These are phyloP conservation scores for Megatriorchis doriae DNA, from an alignment of 2,113 vertebrate species.

Conservation along the genomic window DNA sequence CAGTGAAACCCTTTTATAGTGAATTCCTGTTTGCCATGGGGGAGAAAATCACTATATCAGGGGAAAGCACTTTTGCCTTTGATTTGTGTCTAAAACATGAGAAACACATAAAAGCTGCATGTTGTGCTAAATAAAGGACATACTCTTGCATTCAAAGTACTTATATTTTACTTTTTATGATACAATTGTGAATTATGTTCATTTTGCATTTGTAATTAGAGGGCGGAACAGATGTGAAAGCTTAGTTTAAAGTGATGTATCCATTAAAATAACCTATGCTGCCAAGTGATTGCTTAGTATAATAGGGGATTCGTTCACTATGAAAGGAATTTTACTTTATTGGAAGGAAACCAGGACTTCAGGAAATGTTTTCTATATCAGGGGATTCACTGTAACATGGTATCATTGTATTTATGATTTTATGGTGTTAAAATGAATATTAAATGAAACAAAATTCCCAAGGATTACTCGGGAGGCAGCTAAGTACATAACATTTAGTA, in stretches of 20 bases:
- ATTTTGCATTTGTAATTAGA: conserved; percentile 74
- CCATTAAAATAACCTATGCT: conserved; percentile 69
- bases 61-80: conserved; percentile 40
- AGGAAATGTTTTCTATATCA: conserved; percentile 70
- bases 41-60: conserved; percentile 49
- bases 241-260: conserved; percentile 70
- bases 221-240: conserved; percentile 67
- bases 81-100: conserved; percentile 63
- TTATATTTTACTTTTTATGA: conserved; percentile 71
- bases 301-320: conserved; percentile 42
- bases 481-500: conserved; percentile 83
- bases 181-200: conserved; percentile 65
- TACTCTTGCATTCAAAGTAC: conserved; percentile 61
- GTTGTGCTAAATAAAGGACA: conserved; percentile 65
- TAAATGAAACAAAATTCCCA: conserved; percentile 92
- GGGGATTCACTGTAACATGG: conserved; percentile 70
- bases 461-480: conserved; percentile 83
- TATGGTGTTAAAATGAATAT: conserved; percentile 91
- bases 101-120: conserved; percentile 56
- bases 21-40: conserved; percentile 59
- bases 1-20: conserved; percentile 64
- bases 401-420: conserved; percentile 87
- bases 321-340: conserved; percentile 55
- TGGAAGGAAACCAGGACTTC: conserved; percentile 64
- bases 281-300: conserved; percentile 63